Evolutionary conservation across 2,113 vertebrate genomes (phyloP).

Genomic region (Lichenostomus cassidix): DNA sequence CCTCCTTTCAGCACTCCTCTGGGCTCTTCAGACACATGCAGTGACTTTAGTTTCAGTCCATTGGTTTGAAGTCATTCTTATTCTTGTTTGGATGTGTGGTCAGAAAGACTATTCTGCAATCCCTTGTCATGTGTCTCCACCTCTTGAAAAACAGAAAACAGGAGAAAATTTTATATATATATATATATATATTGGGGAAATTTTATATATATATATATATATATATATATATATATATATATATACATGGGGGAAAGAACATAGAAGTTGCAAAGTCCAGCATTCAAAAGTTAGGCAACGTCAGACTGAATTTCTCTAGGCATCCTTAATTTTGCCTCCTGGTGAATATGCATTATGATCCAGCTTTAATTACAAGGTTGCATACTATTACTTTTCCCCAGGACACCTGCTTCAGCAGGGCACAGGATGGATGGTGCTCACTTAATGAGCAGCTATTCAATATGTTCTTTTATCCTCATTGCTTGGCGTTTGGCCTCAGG

Average conservation of each 20-base stretch:
- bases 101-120: background rate
- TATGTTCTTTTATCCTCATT: conserved; percentile 66
- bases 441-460: conserved; percentile 67
- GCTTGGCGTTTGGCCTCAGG: conserved; percentile 58
- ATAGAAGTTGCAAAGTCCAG: background rate
- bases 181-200: background rate
- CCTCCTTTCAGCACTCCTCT: background rate
- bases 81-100: background rate
- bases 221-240: too few species aligned
- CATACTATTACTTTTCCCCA: conserved; percentile 64
- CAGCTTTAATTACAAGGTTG: conserved; percentile 64
- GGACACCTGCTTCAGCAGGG: conserved; percentile 62
- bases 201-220: too few species aligned
- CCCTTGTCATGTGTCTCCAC: background rate
- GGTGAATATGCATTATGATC: conserved; percentile 63
- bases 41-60: background rate
- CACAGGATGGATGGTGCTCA: conserved; percentile 53
- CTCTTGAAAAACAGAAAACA: background rate
- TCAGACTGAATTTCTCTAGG: conserved; percentile 38
- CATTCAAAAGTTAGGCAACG: background rate
- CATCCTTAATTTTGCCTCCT: conserved; percentile 54
- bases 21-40: background rate
- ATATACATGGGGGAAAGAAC: background rate
- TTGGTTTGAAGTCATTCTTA: background rate
- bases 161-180: background rate